phyloP scores from a whole-genome alignment of 2,888 invertebrate species.

The Notodonta ziczac region DNA sequence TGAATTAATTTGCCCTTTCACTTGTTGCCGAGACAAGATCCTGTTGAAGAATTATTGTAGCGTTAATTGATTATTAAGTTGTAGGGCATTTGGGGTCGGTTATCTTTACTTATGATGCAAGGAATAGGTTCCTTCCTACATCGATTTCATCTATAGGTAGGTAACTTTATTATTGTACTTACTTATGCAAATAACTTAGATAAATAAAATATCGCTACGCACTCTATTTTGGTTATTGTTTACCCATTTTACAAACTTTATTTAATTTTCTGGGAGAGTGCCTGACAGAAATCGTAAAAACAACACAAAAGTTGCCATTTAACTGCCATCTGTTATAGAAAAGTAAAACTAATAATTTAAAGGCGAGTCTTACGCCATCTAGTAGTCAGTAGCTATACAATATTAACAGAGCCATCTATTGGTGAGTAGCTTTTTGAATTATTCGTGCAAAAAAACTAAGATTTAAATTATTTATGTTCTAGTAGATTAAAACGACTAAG shows the following conservation, averaged over 20 bases:
- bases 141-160: too few species aligned
- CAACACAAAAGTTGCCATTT: background rate
- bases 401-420: conserved; percentile 38
- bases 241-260: too few species aligned
- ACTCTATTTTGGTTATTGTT: too few species aligned
- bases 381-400: conserved; percentile 7
- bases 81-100: background rate
- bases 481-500: too few species aligned
- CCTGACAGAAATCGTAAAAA: too few species aligned
- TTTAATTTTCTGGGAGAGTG: too few species aligned
- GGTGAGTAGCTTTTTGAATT: conserved; percentile 19
- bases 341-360: conserved; percentile 31
- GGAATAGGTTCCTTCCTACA: too few species aligned
- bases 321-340: conserved; percentile 43
- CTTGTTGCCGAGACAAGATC: conserved; percentile 19
- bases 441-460: background rate
- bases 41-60: conserved; percentile 21
- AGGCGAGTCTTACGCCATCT: conserved; percentile 8
- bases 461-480: too few species aligned
- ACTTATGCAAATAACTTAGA: too few species aligned
- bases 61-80: conserved; percentile 25
- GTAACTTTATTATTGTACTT: too few species aligned
- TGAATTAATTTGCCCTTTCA: conserved; percentile 45
- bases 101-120: too few species aligned
- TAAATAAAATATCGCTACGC: too few species aligned